Percentiles rank a stretch among this genome's conserved stretches.
Conservation (phyloP, 2,797 vertebrate genomes). For the Hydrophis major region DNA sequence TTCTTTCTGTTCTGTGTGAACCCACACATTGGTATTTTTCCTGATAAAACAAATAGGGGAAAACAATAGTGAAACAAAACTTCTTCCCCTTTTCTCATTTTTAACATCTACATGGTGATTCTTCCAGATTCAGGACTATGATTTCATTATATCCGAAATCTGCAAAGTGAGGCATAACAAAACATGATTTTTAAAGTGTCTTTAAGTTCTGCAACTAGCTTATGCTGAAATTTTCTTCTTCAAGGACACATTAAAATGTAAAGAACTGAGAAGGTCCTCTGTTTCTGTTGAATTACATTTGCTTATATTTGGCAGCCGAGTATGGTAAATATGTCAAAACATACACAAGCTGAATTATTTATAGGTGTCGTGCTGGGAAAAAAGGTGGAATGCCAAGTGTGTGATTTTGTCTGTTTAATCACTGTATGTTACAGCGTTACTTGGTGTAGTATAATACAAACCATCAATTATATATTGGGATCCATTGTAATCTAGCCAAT, state of each 20-base stretch:
- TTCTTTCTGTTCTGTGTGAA: background rate
- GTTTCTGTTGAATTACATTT: constrained; percentile 27
- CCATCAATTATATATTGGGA: background rate
- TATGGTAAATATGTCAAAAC: constrained; percentile 30
- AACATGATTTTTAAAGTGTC: background rate
- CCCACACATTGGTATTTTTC: background rate
- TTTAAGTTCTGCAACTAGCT: background rate
- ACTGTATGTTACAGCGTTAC: background rate
- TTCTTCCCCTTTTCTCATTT: background rate
- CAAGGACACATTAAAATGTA: constrained; percentile 31
- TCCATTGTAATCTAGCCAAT: background rate
- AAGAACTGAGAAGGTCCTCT: constrained; percentile 16
- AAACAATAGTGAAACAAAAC: background rate
- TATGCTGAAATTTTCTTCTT: constrained; percentile 24
- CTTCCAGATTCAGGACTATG: background rate
- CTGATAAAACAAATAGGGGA: background rate
- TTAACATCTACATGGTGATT: background rate
- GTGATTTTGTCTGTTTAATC: constrained; percentile 11
- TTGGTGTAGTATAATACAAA: background rate
- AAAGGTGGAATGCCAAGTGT: background rate
- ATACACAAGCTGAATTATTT: constrained; percentile 11
- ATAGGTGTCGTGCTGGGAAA: background rate
- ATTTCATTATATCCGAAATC: background rate
- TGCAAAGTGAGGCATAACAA: constrained; percentile 32
- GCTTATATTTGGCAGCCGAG: constrained; percentile 19